Evolutionary conservation across 2,888 invertebrate species (phyloP).

Genomic region (Megamerina dolium): DNA sequence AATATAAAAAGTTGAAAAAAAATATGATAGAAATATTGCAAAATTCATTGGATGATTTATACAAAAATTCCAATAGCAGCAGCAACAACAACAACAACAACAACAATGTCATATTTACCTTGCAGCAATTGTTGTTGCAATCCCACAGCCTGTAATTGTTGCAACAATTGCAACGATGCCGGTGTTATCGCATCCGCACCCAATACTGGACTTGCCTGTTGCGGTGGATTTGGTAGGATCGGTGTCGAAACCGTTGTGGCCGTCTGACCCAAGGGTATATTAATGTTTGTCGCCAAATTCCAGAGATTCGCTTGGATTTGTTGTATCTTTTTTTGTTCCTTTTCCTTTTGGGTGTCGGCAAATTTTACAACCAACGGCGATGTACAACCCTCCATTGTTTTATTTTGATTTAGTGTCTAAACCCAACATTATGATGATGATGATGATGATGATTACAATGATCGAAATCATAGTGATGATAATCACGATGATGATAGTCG

Average conservation of each 20-base stretch:
- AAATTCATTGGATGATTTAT: too few species aligned
- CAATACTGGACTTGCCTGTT: constrained; percentile 47
- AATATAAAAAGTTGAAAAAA: too few species aligned
- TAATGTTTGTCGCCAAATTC: constrained; percentile 64
- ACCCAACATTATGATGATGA: not conserved
- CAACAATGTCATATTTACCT: constrained; percentile 43
- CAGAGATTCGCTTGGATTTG: constrained; percentile 90
- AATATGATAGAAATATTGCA: too few species aligned
- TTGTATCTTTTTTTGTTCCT: constrained; percentile 92
- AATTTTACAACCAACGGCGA: constrained; percentile 98
- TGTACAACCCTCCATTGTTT: constrained; percentile 99
- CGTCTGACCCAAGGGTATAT: constrained; percentile 52
- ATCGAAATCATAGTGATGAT: not conserved
- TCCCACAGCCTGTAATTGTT: constrained; percentile 63
- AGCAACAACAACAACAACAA: not conserved
- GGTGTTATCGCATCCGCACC: constrained; percentile 54
- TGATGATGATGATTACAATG: too few species aligned
- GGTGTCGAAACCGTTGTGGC: constrained; percentile 52
- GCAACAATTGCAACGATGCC: constrained; percentile 59
- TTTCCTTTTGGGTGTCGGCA: constrained; percentile 98
- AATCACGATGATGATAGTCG: not conserved
- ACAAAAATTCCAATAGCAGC: not conserved
- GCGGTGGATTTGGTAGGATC: constrained; percentile 48
- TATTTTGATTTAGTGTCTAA: constrained; percentile 89
- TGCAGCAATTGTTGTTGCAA: constrained; percentile 60